phyloP scores from a whole-genome alignment of 2,113 vertebrate species.

The Sterrhoptilus dennistouni region DNA sequence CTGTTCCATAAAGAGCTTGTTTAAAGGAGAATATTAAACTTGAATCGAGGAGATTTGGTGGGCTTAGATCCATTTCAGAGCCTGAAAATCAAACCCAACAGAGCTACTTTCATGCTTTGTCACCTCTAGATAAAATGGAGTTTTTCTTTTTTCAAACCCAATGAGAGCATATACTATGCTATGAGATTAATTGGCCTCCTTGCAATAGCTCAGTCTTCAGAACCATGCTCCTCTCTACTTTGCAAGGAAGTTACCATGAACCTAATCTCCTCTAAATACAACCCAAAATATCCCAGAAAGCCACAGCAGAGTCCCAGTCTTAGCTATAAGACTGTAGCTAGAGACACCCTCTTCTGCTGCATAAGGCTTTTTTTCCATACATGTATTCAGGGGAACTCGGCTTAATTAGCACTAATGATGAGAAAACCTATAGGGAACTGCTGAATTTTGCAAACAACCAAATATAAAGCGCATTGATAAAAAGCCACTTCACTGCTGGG shows the following conservation, averaged over 20 bases:
- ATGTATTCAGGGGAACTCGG: background rate
- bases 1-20: background rate
- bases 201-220: background rate
- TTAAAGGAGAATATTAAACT: conserved; percentile 16
- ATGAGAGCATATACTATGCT: background rate
- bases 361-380: background rate
- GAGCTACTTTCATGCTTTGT: background rate
- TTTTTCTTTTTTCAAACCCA: background rate
- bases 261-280: background rate
- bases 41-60: background rate
- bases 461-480: background rate
- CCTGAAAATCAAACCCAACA: background rate
- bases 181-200: background rate
- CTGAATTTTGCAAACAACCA: conserved; percentile 14
- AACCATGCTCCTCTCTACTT: background rate
- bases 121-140: background rate
- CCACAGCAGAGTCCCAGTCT: background rate
- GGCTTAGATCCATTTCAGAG: background rate
- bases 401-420: conserved; percentile 55
- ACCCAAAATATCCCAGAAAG: background rate
- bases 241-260: background rate
- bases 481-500: background rate
- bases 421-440: conserved; percentile 28
- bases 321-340: background rate
- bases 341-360: background rate